phyloP scores from a whole-genome alignment of 1,140 invertebrate species.

The Drosophila leontia region DNA sequence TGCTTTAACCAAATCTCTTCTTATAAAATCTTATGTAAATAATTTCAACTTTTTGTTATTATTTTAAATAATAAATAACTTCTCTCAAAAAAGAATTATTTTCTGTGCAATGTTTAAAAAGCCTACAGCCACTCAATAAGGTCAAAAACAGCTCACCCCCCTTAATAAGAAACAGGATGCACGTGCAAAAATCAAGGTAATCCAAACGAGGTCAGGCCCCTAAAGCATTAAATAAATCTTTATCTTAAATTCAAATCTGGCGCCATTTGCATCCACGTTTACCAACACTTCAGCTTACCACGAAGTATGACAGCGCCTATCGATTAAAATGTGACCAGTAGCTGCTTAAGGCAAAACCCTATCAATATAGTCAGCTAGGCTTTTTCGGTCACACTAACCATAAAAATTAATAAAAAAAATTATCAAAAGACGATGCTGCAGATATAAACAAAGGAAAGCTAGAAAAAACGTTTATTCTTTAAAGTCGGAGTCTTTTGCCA shows the following conservation, averaged over 20 bases:
- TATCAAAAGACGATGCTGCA: constrained; percentile 15
- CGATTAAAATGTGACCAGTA: not conserved
- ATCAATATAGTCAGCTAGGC: not conserved
- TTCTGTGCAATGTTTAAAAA: not conserved
- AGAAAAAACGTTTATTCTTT: not conserved
- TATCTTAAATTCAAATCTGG: constrained; percentile 20
- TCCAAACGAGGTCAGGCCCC: constrained; percentile 51
- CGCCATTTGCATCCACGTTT: not conserved
- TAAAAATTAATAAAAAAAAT: constrained; percentile 30
- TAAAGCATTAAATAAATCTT: not conserved
- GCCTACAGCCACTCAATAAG: constrained; percentile 31
- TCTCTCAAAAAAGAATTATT: not conserved
- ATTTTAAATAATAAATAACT: too few relatives aligned
- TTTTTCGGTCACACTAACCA: not conserved
- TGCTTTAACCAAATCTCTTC: too few relatives aligned
- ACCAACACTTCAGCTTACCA: constrained; percentile 9
- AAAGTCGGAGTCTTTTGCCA: not conserved
- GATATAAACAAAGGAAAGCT: constrained; percentile 39
- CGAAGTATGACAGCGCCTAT: not conserved
- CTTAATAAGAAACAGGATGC: constrained; percentile 56
- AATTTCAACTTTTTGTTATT: too few relatives aligned
- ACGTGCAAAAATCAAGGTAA: constrained; percentile 32
- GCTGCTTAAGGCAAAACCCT: too few relatives aligned
- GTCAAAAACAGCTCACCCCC: constrained; percentile 25
- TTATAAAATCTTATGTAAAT: too few relatives aligned